Evolutionary conservation across 2,113 vertebrate species (phyloP), one percentile per base, ranked within the genome.

Genomic region (Ornithorhynchus anatinus): DNA sequence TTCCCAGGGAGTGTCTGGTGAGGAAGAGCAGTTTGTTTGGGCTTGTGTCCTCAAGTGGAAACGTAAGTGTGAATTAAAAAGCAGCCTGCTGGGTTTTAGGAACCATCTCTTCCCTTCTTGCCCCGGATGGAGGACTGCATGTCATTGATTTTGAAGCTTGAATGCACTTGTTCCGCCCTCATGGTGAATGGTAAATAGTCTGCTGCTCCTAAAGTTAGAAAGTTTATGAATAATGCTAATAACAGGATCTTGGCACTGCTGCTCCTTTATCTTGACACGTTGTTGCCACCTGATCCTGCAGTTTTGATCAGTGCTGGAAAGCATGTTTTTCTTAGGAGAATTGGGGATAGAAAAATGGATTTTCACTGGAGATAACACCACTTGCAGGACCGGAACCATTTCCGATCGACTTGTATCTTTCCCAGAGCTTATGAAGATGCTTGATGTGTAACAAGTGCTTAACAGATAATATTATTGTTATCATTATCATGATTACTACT

Each of bases 31-130:
- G 64, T 86, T 90, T 89, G 69, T 84, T 88, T 89, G 89, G 81
- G 75, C 69, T 90, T 86, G 84, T 70, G 50, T 85, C 51, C 82
- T 90, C 85, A 89, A 85, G 86, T 91, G 88, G 85, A 88, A 89
- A 87, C 62, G 39, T 76, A 89, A 84, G 82, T 85, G 83, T 77
- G 86, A 88, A 91, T 91, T 91, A 87, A 88, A 87, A 90, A 88
- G 71, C 69, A 44, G 42, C 87, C 84, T 85, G 84, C 89, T 90
- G 88, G 64, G 84, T 84, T 82, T 75, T 73, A 79, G 72, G 72
- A 88, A 69, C 58, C 51, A 52, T 13, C 72, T 64, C 80, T 80
- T 70, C 57, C 68, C 62, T 72, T 43, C 67, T 78, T 80, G 63
- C 79, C 66, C 36, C 71, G 75, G 53, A 42, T 70, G 75, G 72